phyloP scores from a whole-genome alignment of 2,888 invertebrate species.

The Cinara cedri region DNA sequence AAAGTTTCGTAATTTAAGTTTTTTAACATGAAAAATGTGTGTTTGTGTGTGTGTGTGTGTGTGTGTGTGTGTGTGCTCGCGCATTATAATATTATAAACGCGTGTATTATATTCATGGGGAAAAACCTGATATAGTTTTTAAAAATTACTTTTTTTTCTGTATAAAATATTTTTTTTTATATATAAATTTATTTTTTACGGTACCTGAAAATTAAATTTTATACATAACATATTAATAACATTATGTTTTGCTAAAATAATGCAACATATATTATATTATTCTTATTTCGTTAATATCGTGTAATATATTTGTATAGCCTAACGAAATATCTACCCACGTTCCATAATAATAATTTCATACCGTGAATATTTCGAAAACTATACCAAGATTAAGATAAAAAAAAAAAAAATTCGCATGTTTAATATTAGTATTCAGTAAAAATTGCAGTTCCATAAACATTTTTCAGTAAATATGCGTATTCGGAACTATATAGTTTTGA shows the following conservation, averaged over 20 bases:
- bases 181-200: slow-evolving; percentile 39
- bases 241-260: slow-evolving; percentile 35
- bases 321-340: too few relatives aligned
- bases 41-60: not conserved
- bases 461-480: too few relatives aligned
- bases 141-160: slow-evolving; percentile 33
- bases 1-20: slow-evolving; percentile 56
- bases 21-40: not conserved
- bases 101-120: not conserved
- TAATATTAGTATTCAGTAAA: too few relatives aligned
- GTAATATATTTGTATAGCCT: too few relatives aligned
- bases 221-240: slow-evolving; percentile 12
- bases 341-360: too few relatives aligned
- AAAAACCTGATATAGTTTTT: slow-evolving; percentile 32
- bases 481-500: too few relatives aligned
- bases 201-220: slow-evolving; percentile 31
- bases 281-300: too few relatives aligned
- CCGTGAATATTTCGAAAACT: too few relatives aligned
- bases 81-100: slow-evolving; percentile 8
- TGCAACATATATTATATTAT: too few relatives aligned
- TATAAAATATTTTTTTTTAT: slow-evolving; percentile 9
- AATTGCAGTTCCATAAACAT: too few relatives aligned
- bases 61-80: not conserved
- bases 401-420: too few relatives aligned
- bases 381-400: too few relatives aligned